Conservation (phyloP, 2,113 vertebrate genomes). For the Lepus timidus region DNA sequence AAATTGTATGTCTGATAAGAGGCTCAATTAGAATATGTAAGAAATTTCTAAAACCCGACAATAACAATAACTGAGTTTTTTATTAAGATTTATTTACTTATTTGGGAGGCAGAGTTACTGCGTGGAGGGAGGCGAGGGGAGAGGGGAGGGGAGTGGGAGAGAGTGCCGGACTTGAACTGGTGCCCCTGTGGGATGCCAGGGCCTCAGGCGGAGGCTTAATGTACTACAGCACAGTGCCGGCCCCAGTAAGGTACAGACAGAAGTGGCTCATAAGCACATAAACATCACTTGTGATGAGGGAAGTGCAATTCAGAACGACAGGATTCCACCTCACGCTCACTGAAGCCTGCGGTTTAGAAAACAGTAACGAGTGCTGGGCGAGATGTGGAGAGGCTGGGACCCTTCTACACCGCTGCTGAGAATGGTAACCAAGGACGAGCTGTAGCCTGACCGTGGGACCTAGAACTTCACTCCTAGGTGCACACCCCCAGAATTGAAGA, state of each 20-base stretch:
- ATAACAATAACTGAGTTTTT: neutral
- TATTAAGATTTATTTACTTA: too few species aligned
- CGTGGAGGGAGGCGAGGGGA: too few species aligned
- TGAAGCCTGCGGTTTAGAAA: neutral
- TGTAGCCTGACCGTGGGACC: neutral
- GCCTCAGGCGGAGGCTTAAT: too few species aligned
- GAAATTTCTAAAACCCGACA: neutral
- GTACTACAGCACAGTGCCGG: too few species aligned
- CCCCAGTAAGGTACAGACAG: too few species aligned
- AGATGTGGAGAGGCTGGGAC: neutral
- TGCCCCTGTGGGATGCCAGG: too few species aligned
- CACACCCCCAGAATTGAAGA: neutral
- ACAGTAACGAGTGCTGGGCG: neutral
- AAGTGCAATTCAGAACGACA: neutral
- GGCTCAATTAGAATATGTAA: neutral
- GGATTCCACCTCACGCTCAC: neutral
- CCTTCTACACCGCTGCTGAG: neutral
- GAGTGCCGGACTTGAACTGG: too few species aligned
- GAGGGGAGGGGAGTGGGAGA: too few species aligned
- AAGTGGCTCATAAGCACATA: neutral
- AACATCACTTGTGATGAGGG: neutral
- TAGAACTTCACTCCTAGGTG: neutral
- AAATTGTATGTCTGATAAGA: neutral
- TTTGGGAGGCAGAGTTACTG: too few species aligned
- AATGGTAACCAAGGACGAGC: neutral